A percentile compares a stretch with the other conserved stretches of the same genome.
Conservation (phyloP, 2,888 invertebrate species). For the Psylliodes chrysocephalus region DNA sequence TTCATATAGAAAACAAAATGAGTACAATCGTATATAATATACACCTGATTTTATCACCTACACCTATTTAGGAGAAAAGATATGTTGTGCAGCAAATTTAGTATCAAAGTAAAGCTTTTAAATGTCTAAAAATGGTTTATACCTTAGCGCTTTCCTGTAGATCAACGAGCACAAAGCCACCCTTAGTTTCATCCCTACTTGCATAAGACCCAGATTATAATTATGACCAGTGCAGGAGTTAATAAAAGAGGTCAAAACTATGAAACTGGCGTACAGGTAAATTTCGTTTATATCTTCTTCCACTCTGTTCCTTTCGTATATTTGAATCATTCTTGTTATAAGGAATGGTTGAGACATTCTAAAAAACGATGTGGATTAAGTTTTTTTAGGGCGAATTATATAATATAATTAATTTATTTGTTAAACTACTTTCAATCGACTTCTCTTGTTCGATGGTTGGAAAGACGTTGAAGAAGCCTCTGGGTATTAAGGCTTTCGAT, state of each 20-base stretch:
- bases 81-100: no score
- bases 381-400: no score
- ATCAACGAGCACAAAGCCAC: slow-evolving; percentile 49
- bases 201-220: slow-evolving; percentile 76
- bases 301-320: slow-evolving; percentile 21
- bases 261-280: slow-evolving; percentile 79
- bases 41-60: no score
- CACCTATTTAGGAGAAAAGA: no score
- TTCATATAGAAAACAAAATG: no score
- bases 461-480: no score
- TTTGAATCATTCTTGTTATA: slow-evolving; percentile 31
- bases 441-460: no score
- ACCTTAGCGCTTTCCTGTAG: slow-evolving; percentile 56
- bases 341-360: slow-evolving; percentile 51
- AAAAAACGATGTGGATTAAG: no score
- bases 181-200: slow-evolving; percentile 85
- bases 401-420: no score
- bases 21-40: no score
- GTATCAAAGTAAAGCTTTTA: slow-evolving; percentile 65
- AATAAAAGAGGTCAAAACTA: slow-evolving; percentile 76
- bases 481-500: no score
- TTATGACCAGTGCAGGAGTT: slow-evolving; percentile 76
- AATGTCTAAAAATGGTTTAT: slow-evolving; percentile 84
- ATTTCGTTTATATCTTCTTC: slow-evolving; percentile 64
- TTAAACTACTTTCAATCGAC: no score